phyloP scores from a whole-genome alignment of 1,140 invertebrate genomes.

The Drosophila kepulauana region DNA sequence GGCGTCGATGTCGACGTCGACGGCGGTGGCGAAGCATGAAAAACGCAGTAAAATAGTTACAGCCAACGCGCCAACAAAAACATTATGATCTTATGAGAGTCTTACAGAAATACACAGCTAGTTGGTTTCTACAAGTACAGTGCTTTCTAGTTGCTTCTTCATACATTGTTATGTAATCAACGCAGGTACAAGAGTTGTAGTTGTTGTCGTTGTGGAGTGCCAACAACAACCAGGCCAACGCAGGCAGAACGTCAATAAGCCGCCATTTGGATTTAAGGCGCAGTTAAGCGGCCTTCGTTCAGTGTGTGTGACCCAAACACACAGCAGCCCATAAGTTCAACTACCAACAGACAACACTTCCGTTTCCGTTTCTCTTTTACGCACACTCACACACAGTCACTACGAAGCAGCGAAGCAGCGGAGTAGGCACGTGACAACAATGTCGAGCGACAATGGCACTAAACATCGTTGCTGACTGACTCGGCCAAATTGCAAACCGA shows the following conservation, averaged over 20 bases:
- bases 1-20: not conserved
- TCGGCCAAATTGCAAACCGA: slow-evolving; percentile 15
- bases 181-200: slow-evolving; percentile 52
- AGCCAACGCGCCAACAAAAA: slow-evolving; percentile 32
- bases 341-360: slow-evolving; percentile 63
- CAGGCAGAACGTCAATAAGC: slow-evolving; percentile 25
- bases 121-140: not conserved
- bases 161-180: slow-evolving; percentile 74
- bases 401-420: slow-evolving; percentile 43
- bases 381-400: slow-evolving; percentile 55
- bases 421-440: slow-evolving; percentile 27
- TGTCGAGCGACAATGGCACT: slow-evolving; percentile 25
- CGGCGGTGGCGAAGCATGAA: slow-evolving; percentile 68
- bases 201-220: no score
- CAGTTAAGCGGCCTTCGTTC: slow-evolving; percentile 57
- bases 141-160: slow-evolving; percentile 22
- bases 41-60: slow-evolving; percentile 77
- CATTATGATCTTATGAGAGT: slow-evolving; percentile 40
- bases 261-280: slow-evolving; percentile 54
- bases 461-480: slow-evolving; percentile 12
- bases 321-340: slow-evolving; percentile 40
- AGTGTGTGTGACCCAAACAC: slow-evolving; percentile 12
- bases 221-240: not conserved
- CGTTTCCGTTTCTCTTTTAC: slow-evolving; percentile 42
- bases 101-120: slow-evolving; percentile 15